Evolutionary conservation across 2,797 vertebrate genomes (phyloP).

Genomic region (Cetoscarus ocellatus): DNA sequence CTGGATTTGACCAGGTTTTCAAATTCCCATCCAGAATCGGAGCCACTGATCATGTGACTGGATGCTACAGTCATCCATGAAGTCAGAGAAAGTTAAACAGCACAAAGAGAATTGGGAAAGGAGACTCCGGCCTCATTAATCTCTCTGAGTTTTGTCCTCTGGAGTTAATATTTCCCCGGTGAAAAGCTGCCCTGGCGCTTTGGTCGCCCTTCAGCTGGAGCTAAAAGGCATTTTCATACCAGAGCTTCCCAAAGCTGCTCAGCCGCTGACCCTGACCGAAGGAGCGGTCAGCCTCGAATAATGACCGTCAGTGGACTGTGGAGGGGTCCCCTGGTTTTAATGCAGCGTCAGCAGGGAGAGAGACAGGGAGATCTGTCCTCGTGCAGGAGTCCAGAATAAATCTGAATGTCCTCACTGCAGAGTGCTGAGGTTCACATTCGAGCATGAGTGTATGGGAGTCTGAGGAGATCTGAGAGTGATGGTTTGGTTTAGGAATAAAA

Average conservation of each 20-base stretch:
- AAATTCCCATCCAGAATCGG: too few species aligned
- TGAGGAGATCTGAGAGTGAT: too few species aligned
- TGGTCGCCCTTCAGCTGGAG: slow-evolving; percentile 11
- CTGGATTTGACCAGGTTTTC: too few species aligned
- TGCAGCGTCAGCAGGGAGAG: slow-evolving; percentile 27
- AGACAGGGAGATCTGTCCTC: not conserved
- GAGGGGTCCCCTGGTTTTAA: slow-evolving; percentile 18
- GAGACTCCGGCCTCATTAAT: slow-evolving; percentile 5
- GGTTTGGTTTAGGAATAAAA: not conserved
- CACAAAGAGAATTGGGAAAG: not conserved
- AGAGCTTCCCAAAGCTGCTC: not conserved
- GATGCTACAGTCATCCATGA: not conserved
- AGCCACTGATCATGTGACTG: too few species aligned
- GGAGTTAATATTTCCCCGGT: slow-evolving; percentile 1
- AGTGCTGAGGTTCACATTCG: not conserved
- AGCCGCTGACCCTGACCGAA: not conserved
- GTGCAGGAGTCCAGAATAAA: not conserved
- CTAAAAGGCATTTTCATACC: not conserved
- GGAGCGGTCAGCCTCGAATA: slow-evolving; percentile 27
- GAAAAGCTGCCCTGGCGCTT: slow-evolving; percentile 2
- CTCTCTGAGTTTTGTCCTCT: slow-evolving; percentile 9
- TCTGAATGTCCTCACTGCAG: not conserved
- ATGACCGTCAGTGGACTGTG: slow-evolving; percentile 36
- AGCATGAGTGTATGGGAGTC: not conserved
- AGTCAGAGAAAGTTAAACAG: not conserved